phyloP scores from a whole-genome alignment of 2,888 invertebrate species.

The Brachyptera putata region DNA sequence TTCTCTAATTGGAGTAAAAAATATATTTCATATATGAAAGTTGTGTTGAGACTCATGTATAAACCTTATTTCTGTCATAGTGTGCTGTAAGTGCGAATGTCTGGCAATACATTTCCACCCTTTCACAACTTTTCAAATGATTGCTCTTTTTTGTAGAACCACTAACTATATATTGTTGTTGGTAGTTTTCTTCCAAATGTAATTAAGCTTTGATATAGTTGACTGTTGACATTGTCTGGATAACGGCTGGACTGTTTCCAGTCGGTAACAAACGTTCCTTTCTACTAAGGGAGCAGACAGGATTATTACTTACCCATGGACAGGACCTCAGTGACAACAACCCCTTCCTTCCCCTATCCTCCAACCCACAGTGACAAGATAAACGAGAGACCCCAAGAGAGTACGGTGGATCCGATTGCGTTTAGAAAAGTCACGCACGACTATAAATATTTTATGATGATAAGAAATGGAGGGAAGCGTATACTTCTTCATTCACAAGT shows the following conservation, averaged over 20 bases:
- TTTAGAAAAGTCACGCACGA: conserved; percentile 9
- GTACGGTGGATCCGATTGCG: conserved; percentile 10
- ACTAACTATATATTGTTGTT: not conserved
- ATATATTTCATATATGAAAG: too few relatives aligned
- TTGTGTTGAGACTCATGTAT: too few relatives aligned
- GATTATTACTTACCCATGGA: conserved; percentile 6
- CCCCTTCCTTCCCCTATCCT: not conserved
- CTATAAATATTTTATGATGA: conserved; percentile 17
- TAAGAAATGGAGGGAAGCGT: not conserved
- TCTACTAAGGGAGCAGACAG: not conserved
- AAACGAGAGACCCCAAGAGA: not conserved
- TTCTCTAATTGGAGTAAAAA: too few relatives aligned
- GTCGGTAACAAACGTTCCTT: not conserved
- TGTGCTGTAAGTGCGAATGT: too few relatives aligned
- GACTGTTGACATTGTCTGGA: conserved; percentile 13
- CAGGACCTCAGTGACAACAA: not conserved
- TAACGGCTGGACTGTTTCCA: conserved; percentile 8
- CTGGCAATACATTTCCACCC: too few relatives aligned
- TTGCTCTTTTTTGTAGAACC: too few relatives aligned
- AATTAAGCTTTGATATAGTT: conserved; percentile 18
- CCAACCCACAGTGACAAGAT: not conserved
- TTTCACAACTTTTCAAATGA: too few relatives aligned
- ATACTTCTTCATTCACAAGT: not conserved
- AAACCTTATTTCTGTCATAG: too few relatives aligned
- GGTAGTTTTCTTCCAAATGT: not conserved